phyloP scores from a whole-genome alignment of 1,140 invertebrate genomes.

The Ostrea edulis region DNA sequence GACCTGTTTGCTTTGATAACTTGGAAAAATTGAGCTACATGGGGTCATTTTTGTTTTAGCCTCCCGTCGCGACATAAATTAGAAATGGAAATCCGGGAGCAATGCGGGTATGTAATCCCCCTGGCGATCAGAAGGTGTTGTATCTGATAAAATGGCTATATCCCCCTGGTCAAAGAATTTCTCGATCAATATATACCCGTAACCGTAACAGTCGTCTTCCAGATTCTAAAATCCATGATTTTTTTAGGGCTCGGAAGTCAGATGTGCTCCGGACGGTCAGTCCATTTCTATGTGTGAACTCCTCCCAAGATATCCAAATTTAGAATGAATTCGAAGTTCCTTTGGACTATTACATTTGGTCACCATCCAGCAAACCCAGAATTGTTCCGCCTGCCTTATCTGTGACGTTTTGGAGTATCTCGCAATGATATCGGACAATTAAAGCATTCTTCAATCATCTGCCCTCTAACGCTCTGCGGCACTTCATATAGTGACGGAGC shows the following conservation, averaged over 20 bases:
- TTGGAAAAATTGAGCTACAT: slow-evolving; percentile 14
- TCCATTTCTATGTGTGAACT: neutral
- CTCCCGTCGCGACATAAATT: neutral
- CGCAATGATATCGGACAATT: neutral
- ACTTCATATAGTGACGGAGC: neutral
- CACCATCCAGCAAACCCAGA: neutral
- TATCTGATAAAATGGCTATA: neutral
- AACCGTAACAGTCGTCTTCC: neutral
- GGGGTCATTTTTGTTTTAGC: slow-evolving; percentile 18
- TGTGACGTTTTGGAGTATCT: slow-evolving; percentile 19
- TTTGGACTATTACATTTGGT: neutral
- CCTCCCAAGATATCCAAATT: neutral
- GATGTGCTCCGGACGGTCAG: neutral
- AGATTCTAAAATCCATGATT: neutral
- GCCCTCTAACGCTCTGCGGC: neutral
- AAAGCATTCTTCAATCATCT: neutral
- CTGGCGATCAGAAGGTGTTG: neutral
- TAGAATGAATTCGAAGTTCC: too few relatives aligned
- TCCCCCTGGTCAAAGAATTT: neutral
- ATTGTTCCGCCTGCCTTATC: slow-evolving; percentile 6
- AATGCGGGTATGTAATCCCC: neutral
- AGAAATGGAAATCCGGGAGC: slow-evolving; percentile 20
- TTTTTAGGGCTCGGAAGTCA: neutral
- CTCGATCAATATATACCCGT: neutral
- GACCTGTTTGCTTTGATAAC: neutral